Base-by-base conservation (phyloP, 1,140 invertebrate species). In the Heliconius hewitsoni region DNA sequence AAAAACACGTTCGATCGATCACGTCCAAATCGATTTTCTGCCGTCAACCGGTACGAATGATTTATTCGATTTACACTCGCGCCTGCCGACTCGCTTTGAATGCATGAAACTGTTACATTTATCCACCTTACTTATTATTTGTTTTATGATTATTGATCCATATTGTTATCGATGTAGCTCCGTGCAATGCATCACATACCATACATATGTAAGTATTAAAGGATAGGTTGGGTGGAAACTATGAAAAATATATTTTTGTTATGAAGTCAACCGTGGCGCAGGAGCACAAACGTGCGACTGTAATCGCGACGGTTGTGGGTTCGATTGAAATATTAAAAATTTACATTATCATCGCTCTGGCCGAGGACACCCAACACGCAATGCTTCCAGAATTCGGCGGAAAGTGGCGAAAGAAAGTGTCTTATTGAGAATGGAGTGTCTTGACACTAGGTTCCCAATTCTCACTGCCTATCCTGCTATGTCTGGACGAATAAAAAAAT, bases 1-100 rank as follows among this genome's bases (percentile, higher is more conserved):
- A 79, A 80, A 81, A 82, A 39, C 71, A 50, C n/a, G 30, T 11
- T 19, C 73, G 74, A 70, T 73, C 74, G 71, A 80, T 88, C 89
- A 83, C 84, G 81, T 85, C 74, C 85, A 79, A 90, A 91, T 91
- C 88, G 88, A 90, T 91, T 91, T 89, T 86, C 87, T 88, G 84
- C 84, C 85, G 86, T 89, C 88, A 87, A 87, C 89, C 89, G 88
- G 81, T 82, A 46, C 77, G 81, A 88, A 81, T 90, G 88, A 91
- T 90, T 90, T 90, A 89, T 89, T 84, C 86, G 87, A 83, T 89
- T 84, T 85, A 85, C 84, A 87, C 71, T 76, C 83, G 75, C 80
- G 87, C 60, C 60, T 66, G 60, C 82, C 81, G 85, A 85, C 84
- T 76, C 74, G 83, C 71, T 71, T 78, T 76, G 79, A 73, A 73